These are phyloP conservation scores for Xestia ashworthii DNA, from an alignment of 2,888 invertebrate species.

Conservation along the genomic window DNA sequence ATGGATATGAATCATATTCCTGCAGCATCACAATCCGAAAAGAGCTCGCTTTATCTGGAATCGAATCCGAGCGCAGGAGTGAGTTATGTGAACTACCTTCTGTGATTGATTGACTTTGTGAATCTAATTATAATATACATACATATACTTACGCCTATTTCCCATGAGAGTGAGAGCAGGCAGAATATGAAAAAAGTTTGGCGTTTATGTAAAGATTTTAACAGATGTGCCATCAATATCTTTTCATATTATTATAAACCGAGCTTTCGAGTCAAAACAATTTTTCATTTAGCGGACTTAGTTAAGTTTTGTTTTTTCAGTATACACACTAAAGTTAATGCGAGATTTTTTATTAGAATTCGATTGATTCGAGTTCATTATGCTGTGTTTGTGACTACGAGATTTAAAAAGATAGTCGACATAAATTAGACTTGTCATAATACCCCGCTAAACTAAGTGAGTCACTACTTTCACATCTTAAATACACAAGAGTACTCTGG, in stretches of 20 bases:
- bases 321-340: neutral
- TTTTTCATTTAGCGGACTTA: neutral
- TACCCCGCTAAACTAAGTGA: neutral
- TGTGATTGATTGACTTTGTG: slow-evolving; percentile 25
- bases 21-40: slow-evolving; percentile 9
- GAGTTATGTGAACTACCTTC: slow-evolving; percentile 29
- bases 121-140: slow-evolving; percentile 26
- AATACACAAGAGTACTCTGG: neutral
- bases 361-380: neutral
- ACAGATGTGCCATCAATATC: neutral
- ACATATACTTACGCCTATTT: neutral
- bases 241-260: neutral
- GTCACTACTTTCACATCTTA: neutral
- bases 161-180: neutral
- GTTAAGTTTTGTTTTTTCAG: neutral
- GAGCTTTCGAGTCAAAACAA: neutral
- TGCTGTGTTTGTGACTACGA: neutral
- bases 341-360: neutral
- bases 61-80: slow-evolving; percentile 34
- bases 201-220: neutral
- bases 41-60: slow-evolving; percentile 48
- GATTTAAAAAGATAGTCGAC: neutral
- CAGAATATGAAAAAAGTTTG: neutral
- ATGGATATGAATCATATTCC: slow-evolving; percentile 39
- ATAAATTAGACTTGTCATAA: neutral